Evolutionary conservation across 1,140 invertebrate species (phyloP).

Genomic region (Pseudomyrmex dendroicus): DNA sequence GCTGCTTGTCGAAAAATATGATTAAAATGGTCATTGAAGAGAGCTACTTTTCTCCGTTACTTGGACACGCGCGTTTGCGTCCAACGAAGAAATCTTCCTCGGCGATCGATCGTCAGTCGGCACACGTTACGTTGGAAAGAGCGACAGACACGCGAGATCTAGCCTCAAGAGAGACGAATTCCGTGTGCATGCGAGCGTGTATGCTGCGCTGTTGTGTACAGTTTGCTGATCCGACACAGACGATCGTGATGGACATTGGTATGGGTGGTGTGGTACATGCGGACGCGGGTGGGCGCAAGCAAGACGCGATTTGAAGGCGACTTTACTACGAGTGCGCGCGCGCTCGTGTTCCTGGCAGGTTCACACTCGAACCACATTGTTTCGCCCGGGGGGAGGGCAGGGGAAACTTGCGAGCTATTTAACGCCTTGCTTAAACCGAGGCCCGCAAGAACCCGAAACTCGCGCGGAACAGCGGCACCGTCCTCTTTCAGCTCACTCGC

Average conservation of each 20-base stretch:
- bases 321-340: conserved; percentile 67
- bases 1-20: background rate
- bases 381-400: conserved; percentile 69
- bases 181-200: background rate
- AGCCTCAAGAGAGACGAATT: conserved; percentile 14
- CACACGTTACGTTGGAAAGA: conserved; percentile 51
- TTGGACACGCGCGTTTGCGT: conserved; percentile 1
- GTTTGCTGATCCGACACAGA: conserved; percentile 31
- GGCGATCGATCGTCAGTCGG: conserved; percentile 49
- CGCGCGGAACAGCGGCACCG: conserved; percentile 50
- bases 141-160: conserved; percentile 59
- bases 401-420: conserved; percentile 83
- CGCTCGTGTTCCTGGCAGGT: conserved; percentile 70
- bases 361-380: conserved; percentile 81
- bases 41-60: background rate
- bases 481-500: conserved; percentile 66
- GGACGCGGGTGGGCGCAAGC: conserved; percentile 24
- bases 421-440: conserved; percentile 79
- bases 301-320: conserved; percentile 66
- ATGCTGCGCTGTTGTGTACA: background rate
- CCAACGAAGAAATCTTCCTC: conserved; percentile 30
- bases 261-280: conserved; percentile 60
- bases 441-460: conserved; percentile 77
- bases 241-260: conserved; percentile 28
- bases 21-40: background rate